Evolutionary conservation across 2,888 invertebrate genomes (phyloP).

Genomic region (Muschampia plurimacula): DNA sequence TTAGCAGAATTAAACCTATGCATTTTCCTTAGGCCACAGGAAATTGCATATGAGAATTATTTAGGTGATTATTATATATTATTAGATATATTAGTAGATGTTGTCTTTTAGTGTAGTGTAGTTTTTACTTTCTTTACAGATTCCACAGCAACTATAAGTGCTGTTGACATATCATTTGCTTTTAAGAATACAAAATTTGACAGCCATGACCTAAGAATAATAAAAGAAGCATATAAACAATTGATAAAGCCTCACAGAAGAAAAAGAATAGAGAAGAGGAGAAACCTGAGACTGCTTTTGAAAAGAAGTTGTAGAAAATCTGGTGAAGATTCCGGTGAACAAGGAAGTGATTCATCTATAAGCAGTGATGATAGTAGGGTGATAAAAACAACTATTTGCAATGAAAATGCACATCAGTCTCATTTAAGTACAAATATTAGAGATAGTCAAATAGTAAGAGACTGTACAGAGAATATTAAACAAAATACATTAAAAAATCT

Average conservation of each 20-base stretch:
- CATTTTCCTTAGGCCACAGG: too few relatives aligned
- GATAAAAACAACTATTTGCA: conserved; percentile 52
- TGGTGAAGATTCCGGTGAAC: conserved; percentile 68
- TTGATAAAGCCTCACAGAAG: conserved; percentile 54
- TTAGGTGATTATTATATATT: background rate
- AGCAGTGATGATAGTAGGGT: conserved; percentile 71
- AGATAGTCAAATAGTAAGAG: conserved; percentile 55
- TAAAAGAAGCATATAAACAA: conserved; percentile 62
- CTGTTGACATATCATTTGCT: conserved; percentile 62
- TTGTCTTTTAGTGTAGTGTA: too few relatives aligned
- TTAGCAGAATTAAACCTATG: too few relatives aligned
- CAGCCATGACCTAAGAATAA: conserved; percentile 60
- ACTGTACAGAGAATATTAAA: conserved; percentile 56
- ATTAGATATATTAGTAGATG: background rate
- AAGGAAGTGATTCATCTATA: conserved; percentile 68
- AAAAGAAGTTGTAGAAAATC: conserved; percentile 57
- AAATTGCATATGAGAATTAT: too few relatives aligned
- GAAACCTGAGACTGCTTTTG: conserved; percentile 56
- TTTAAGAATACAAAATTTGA: conserved; percentile 62
- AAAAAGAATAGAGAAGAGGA: conserved; percentile 61
- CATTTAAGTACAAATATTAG: conserved; percentile 50
- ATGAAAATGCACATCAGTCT: conserved; percentile 52
- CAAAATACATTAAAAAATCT: conserved; percentile 56
- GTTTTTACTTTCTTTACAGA: conserved; percentile 52
- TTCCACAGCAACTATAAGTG: conserved; percentile 63